phyloP scores from a whole-genome alignment of 2,113 vertebrate species.

The Drymodes brunneopygia region DNA sequence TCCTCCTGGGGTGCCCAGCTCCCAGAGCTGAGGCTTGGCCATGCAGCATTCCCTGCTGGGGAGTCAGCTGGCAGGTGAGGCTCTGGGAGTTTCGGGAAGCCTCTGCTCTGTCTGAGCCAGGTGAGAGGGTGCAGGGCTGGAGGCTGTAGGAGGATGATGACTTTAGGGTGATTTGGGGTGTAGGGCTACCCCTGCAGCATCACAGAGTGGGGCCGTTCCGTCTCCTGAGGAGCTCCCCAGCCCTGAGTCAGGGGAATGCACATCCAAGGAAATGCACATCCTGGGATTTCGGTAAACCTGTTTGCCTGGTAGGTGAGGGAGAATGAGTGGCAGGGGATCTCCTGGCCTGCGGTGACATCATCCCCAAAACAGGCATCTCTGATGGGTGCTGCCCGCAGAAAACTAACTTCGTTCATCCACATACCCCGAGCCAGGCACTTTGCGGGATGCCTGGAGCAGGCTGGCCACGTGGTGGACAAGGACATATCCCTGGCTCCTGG shows the following conservation, averaged over 20 bases:
- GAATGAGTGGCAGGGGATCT: background rate
- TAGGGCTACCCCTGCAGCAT: background rate
- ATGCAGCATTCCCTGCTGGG: background rate
- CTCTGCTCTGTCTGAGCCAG: background rate
- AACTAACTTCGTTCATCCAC: background rate
- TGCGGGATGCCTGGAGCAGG: background rate
- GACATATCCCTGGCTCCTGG: background rate
- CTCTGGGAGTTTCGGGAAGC: background rate
- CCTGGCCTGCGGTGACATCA: background rate
- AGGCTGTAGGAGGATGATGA: background rate
- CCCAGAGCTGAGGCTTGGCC: background rate
- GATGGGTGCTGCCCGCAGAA: background rate
- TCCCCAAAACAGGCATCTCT: background rate
- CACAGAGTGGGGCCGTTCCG: fast-evolving
- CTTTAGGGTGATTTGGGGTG: background rate
- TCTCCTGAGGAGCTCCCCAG: background rate
- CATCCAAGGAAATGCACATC: background rate
- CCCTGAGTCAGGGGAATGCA: background rate
- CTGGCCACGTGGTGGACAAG: background rate
- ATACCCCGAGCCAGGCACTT: background rate
- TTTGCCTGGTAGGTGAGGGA: conserved; percentile 11
- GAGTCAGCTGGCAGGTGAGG: background rate
- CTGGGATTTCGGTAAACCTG: conserved; percentile 21
- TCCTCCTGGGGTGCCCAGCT: background rate
- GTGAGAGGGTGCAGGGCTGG: background rate